Evolutionary conservation across 1,140 invertebrate genomes (phyloP).

Genomic region (Hyposmocoma kahamanoa): DNA sequence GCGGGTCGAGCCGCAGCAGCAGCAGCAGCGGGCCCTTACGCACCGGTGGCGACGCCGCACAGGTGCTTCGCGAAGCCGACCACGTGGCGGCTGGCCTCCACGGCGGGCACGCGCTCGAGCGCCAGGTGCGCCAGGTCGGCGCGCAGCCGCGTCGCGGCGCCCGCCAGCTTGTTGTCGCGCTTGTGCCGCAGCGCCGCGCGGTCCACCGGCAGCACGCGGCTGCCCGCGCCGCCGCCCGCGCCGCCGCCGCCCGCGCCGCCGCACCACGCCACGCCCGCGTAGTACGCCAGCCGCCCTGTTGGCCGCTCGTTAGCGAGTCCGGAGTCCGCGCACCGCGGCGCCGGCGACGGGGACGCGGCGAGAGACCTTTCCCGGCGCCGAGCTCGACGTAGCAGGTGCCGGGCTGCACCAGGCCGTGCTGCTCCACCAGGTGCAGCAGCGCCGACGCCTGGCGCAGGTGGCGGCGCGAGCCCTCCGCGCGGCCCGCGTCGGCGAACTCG

Average conservation of each 20-base stretch:
- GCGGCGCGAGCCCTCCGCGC: conserved; percentile 77
- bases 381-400: conserved; percentile 87
- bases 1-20: too few relatives aligned
- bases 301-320: too few relatives aligned
- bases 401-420: conserved; percentile 71
- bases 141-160: conserved; percentile 50
- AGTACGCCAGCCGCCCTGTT: conserved; percentile 83
- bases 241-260: conserved; percentile 70
- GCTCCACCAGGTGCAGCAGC: conserved; percentile 77
- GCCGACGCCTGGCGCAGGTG: conserved; percentile 84
- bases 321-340: too few relatives aligned
- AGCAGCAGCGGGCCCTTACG: conserved; percentile 10
- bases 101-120: conserved; percentile 74
- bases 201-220: conserved; percentile 81
- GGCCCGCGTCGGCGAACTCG: conserved; percentile 77
- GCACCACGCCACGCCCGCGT: conserved; percentile 77
- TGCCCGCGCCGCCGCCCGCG: conserved; percentile 43
- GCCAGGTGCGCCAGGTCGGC: conserved; percentile 84
- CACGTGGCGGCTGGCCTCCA: conserved; percentile 44
- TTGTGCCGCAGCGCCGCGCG: conserved; percentile 86
- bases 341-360: too few relatives aligned
- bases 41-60: conserved; percentile 88
- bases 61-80: conserved; percentile 90
- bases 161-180: conserved; percentile 78
- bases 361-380: conserved; percentile 92